Evolutionary conservation across 2,797 vertebrate genomes (phyloP), one percentile per base, ranked within the genome.

Genomic region (Sebastes melanostomus): DNA sequence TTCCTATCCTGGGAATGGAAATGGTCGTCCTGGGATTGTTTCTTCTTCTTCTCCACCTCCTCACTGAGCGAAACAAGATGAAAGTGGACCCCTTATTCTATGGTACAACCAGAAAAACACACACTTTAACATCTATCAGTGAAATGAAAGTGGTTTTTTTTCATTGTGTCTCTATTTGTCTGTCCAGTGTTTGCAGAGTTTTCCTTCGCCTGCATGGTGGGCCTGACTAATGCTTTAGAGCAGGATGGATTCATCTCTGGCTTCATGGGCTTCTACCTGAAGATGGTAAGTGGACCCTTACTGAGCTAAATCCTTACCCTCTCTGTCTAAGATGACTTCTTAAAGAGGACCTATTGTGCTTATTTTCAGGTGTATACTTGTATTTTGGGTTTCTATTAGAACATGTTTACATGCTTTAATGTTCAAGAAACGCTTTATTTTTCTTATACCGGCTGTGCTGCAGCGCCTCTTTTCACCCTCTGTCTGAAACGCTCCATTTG

Each of bases 181-280:
- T 77, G 72, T 36, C 0, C 89, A 99, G 98, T 96, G 13, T 97
- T 97, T n/a, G 89, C 95, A 1, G 86, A 91, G 70, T 95, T 98
- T 50, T 94, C 96, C 82, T 98, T 98, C 93, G 91, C 93, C 63
- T 96, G 96, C 1, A 42, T 95, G 67, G 81, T 96, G 12, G 96
- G 97, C 38, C 80, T 97, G 67, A 89, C 95, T 24, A 96, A 97
- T 7, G 95, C 97, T 0, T 94, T 99, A 66, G 97, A 99, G 91
- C 97, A 98, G 84, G 97, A 98, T 1, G 96, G 97, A 4, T 95
- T 95, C 75, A 90, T 97, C 71, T 94, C 88, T 4, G 97, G 96
- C 82, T 96, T 98, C 90, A 81, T 95, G 93, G 95, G 93, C 63
- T 95, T 97, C 93, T 98, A 97, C 77, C 62, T 97, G 61, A 95